phyloP scores from a whole-genome alignment of 1,140 invertebrate genomes.

The Drosophila truncata region DNA sequence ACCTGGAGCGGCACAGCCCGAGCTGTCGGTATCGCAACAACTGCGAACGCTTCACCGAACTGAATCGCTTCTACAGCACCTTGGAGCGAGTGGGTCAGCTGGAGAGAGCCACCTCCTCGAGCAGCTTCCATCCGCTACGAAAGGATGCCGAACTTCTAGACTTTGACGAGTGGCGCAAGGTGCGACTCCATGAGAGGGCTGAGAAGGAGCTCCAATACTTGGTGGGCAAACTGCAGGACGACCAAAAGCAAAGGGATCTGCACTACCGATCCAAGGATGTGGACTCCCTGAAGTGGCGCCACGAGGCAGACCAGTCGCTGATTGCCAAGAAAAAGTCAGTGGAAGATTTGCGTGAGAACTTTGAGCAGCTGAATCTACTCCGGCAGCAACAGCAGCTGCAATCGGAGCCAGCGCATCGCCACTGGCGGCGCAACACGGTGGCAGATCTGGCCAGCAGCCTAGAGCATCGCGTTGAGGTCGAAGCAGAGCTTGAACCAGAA shows the following conservation, averaged over 20 bases:
- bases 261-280: conserved; percentile 91
- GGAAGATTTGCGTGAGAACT: conserved; percentile 92
- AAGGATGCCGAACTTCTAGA: conserved; percentile 93
- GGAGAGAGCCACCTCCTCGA: conserved; percentile 90
- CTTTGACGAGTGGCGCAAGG: conserved; percentile 94
- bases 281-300: conserved; percentile 90
- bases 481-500: conserved; percentile 31
- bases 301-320: conserved; percentile 91
- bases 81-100: conserved; percentile 94
- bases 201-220: conserved; percentile 93
- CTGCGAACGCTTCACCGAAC: conserved; percentile 93
- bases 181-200: conserved; percentile 91
- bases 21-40: conserved; percentile 88
- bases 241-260: conserved; percentile 94
- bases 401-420: conserved; percentile 91
- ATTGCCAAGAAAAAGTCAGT: conserved; percentile 94
- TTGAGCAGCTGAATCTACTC: conserved; percentile 85
- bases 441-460: conserved; percentile 90
- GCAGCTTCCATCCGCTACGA: conserved; percentile 89
- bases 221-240: conserved; percentile 91
- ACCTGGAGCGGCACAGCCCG: conserved; percentile 74
- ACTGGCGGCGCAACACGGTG: conserved; percentile 94
- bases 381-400: conserved; percentile 85
- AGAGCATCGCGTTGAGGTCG: conserved; percentile 60
- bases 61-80: conserved; percentile 94